Conservation (phyloP, 1,140 invertebrate species). For the fruit fly (Drosophila melanogaster) region Release_6_plus_ISO1_MT NT_033777.3:28906501-28907000, state of each 20-base stretch:
- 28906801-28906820: conserved; percentile 8
- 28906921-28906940: conserved; percentile 71
- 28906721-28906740: conserved; percentile 73
- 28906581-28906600: conserved; percentile 67
- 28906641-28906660: conserved; percentile 2
- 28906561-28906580: conserved; percentile 46
- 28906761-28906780: conserved; percentile 65
- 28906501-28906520: conserved; percentile 73
- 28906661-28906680: conserved; percentile 70
- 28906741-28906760: conserved; percentile 69
- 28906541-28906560: conserved; percentile 65
- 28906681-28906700: conserved; percentile 71
- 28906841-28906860: conserved; percentile 70
- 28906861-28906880: conserved; percentile 78
- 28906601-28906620: conserved; percentile 67
- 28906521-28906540: conserved; percentile 73
- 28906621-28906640: conserved; percentile 27
- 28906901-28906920: conserved; percentile 76
- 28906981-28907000: conserved; percentile 82
- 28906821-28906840: conserved; percentile 31
- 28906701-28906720: conserved; percentile 63
- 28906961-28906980: conserved; percentile 77
- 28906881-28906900: conserved; percentile 78
- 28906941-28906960: conserved; percentile 63
- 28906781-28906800: conserved; percentile 50